These are phyloP conservation scores for Seladonia tumulorum DNA, from an alignment of 2,888 invertebrate species.

Conservation along the genomic window DNA sequence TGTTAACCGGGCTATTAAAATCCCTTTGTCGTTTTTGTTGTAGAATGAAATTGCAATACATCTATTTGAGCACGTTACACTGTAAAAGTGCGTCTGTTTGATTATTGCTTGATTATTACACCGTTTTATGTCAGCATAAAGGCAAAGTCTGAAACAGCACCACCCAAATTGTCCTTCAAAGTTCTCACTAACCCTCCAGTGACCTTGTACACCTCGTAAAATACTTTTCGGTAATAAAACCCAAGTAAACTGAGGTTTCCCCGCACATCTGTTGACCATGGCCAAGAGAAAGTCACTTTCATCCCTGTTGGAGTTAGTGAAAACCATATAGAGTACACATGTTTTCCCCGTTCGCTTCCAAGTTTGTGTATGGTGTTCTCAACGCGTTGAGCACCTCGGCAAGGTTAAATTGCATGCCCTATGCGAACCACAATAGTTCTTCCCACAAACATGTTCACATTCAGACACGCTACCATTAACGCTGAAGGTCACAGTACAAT, in stretches of 20 bases:
- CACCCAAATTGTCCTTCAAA: neutral
- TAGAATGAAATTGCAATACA: neutral
- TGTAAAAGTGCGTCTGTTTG: neutral
- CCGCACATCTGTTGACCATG: neutral
- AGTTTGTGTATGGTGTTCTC: neutral
- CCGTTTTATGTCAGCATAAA: neutral
- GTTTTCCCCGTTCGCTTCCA: neutral
- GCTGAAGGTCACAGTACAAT: neutral
- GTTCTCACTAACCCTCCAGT: too few species aligned
- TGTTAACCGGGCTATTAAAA: neutral
- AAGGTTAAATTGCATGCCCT: neutral
- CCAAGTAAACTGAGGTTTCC: neutral
- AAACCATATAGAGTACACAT: slow-evolving; percentile 1
- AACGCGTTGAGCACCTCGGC: neutral
- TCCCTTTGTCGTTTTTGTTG: neutral
- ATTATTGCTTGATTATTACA: neutral
- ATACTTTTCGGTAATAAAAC: neutral
- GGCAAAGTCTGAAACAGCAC: neutral
- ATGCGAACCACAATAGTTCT: neutral
- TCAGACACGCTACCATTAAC: neutral
- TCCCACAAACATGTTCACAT: neutral
- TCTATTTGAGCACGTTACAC: neutral
- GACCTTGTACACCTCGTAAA: neutral
- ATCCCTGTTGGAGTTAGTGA: neutral
- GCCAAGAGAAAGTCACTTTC: slow-evolving; percentile 23